These are phyloP conservation scores for Phylloscopus trochilus DNA, from an alignment of 2,113 vertebrate genomes.

Conservation along the genomic window DNA sequence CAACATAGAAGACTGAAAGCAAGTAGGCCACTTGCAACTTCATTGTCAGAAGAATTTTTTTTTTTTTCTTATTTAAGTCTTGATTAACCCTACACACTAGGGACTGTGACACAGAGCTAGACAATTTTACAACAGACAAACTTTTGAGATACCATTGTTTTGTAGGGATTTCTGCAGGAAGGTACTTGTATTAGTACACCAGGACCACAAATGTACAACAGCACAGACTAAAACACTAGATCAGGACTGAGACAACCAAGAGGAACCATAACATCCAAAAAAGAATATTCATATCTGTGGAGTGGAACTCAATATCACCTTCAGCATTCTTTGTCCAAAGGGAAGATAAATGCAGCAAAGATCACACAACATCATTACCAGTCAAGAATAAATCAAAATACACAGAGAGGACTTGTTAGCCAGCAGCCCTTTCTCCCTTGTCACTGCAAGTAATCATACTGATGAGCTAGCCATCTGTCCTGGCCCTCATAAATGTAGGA, in stretches of 20 bases:
- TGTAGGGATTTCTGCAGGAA: neutral
- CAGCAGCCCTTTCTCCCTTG: neutral
- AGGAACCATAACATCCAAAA: neutral
- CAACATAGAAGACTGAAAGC: neutral
- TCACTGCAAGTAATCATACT: neutral
- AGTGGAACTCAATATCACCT: neutral
- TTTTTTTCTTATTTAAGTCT: neutral
- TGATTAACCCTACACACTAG: neutral
- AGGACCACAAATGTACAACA: neutral
- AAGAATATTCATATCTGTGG: neutral
- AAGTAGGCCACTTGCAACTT: neutral
- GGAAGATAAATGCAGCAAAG: neutral
- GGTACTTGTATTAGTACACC: neutral
- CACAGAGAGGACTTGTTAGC: neutral
- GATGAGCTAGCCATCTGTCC: neutral
- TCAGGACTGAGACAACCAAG: neutral
- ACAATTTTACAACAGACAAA: neutral
- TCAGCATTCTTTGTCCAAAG: neutral
- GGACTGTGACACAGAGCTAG: neutral
- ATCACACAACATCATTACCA: neutral
- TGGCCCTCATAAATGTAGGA: neutral
- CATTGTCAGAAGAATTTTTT: neutral
- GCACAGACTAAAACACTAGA: neutral
- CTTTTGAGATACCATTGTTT: neutral
- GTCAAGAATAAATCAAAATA: neutral